Conservation (phyloP, 2,797 vertebrate species). For the Borostomias antarcticus region DNA sequence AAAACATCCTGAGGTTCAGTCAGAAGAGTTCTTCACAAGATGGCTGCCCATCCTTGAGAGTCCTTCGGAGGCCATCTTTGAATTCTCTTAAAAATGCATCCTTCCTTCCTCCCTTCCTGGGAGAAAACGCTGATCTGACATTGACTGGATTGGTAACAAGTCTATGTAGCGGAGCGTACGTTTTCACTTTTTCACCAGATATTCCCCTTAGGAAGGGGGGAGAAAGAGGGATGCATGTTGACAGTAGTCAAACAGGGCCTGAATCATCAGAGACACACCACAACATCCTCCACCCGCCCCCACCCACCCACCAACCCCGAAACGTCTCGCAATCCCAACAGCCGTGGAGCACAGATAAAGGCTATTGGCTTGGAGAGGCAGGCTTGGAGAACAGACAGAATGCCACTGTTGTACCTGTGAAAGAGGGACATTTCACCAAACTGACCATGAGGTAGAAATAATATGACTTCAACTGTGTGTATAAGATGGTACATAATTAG, state of each 20-base stretch:
- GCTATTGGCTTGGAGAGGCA: not conserved
- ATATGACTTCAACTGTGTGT: not conserved
- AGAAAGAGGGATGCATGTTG: not conserved
- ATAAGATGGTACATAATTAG: not conserved
- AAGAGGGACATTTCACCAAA: not conserved
- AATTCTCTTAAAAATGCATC: not conserved
- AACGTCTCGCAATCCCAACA: not conserved
- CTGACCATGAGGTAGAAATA: not conserved
- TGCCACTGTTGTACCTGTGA: too few relatives aligned
- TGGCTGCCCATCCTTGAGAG: not conserved
- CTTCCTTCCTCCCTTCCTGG: not conserved
- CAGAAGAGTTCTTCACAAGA: not conserved
- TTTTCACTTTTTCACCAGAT: not conserved
- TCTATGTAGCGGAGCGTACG: too few relatives aligned
- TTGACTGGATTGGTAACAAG: not conserved
- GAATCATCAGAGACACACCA: not conserved
- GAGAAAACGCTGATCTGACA: not conserved
- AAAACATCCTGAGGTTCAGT: too few relatives aligned
- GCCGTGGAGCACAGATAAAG: not conserved
- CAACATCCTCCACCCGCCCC: not conserved
- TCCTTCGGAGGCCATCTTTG: not conserved
- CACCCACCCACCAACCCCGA: not conserved
- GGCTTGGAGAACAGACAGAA: too few relatives aligned
- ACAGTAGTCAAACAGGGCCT: not conserved
- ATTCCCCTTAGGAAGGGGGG: not conserved